Conservation (phyloP, 2,888 invertebrate genomes). For the Eretmocerus hayati region DNA sequence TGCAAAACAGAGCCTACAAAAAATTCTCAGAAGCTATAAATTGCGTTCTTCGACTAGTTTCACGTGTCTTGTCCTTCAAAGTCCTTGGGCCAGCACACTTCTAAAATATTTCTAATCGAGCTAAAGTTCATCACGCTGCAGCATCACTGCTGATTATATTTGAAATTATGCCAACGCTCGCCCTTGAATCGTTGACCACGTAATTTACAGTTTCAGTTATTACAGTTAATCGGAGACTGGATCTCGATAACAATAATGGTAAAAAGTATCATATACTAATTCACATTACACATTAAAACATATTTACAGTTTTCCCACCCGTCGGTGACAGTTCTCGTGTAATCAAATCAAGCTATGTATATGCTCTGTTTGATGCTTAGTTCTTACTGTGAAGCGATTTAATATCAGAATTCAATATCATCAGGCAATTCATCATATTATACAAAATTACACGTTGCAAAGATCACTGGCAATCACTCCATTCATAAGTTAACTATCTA, state of each 20-base stretch:
- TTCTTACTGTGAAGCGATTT: slow-evolving; percentile 33
- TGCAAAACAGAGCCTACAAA: slow-evolving; percentile 7
- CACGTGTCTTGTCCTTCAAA: slow-evolving; percentile 9
- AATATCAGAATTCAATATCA: slow-evolving; percentile 40
- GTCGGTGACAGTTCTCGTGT: slow-evolving; percentile 22
- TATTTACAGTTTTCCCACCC: slow-evolving; percentile 43
- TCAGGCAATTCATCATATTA: slow-evolving; percentile 43
- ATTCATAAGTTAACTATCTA: slow-evolving; percentile 31
- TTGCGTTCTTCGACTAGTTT: slow-evolving; percentile 24
- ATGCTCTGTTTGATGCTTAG: slow-evolving; percentile 26
- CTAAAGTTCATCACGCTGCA: slow-evolving; percentile 18
- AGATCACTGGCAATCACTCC: slow-evolving; percentile 25
- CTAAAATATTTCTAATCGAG: slow-evolving; percentile 18
- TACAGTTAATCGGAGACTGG: slow-evolving; percentile 35
- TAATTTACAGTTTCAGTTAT: slow-evolving; percentile 28
- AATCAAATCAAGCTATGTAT: slow-evolving; percentile 20
- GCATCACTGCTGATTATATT: slow-evolving; percentile 15
- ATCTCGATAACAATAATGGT: slow-evolving; percentile 36
- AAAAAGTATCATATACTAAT: slow-evolving; percentile 26
- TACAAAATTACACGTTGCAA: slow-evolving; percentile 46
- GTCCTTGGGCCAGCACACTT: slow-evolving; percentile 11
- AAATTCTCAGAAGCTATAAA: slow-evolving; percentile 13
- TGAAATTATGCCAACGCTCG: slow-evolving; percentile 20
- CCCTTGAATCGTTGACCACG: slow-evolving; percentile 21
- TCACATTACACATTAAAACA: slow-evolving; percentile 41